These are phyloP conservation scores for Origma solitaria DNA, from an alignment of 2,113 vertebrate species.

Conservation along the genomic window DNA sequence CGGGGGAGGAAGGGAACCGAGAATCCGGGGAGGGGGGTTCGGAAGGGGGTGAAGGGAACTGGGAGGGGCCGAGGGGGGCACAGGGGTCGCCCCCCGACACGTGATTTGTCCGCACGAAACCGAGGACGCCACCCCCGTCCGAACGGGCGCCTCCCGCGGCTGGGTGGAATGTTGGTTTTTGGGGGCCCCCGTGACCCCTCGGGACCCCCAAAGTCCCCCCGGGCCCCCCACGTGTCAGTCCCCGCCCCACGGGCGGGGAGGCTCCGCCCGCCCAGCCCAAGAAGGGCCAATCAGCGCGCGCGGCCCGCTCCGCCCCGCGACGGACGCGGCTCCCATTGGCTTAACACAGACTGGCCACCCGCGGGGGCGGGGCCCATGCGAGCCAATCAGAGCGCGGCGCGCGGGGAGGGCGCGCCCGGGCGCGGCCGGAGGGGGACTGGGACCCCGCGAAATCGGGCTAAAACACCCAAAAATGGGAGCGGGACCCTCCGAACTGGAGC, in stretches of 20 bases:
- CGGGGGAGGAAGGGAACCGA: no score
- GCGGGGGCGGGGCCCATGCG: neutral
- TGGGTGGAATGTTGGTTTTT: no score
- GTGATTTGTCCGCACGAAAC: neutral
- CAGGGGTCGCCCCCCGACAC: no score
- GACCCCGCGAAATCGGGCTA: neutral
- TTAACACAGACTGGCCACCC: neutral
- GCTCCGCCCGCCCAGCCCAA: fast-evolving
- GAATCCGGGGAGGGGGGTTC: no score
- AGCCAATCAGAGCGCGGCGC: neutral
- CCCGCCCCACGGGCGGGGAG: neutral
- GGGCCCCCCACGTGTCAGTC: neutral
- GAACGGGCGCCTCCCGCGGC: neutral
- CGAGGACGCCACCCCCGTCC: no score
- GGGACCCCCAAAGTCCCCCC: neutral
- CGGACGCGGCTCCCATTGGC: neutral
- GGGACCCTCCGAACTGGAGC: fast-evolving
- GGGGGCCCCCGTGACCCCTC: neutral
- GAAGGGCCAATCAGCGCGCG: neutral
- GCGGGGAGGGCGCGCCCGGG: neutral
- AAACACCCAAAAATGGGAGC: neutral
- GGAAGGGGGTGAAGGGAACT: no score
- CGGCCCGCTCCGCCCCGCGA: neutral
- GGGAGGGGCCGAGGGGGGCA: neutral
- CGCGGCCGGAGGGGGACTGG: neutral